Evolutionary conservation across 2,797 vertebrate species (phyloP), one percentile per base, ranked within the genome.

Genomic region (Chiloscyllium punctatum): DNA sequence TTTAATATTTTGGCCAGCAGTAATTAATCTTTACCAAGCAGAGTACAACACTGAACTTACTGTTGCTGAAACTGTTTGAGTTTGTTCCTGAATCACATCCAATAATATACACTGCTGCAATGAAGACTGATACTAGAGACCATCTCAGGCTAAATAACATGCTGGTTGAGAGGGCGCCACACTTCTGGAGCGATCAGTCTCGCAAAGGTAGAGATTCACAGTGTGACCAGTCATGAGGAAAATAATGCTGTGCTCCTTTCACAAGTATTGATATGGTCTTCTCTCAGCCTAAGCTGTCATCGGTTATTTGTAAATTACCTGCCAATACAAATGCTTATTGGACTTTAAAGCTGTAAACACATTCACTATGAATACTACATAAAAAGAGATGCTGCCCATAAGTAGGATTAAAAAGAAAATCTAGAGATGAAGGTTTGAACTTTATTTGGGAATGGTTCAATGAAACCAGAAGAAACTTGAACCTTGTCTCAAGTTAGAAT

Each of bases 191-290:
- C 30, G 48, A 57, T 53, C 42, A 72, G 94, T 77, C 71, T 77
- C 9, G 48, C 42, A 72, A 74, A 51, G 27, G 68, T 25, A 51
- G 68, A 72, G 69, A 13, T 72, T 51, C 94, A 18, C 94, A 51
- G 11, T 57, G 71, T 95, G 71, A 74, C 94, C 27, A 95, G 94
- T 71, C 94, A 95, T 95, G 88, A 91, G 88, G 88, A 91, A 91
- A 62, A 90, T 91, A 57, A 66, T 91, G 48, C 33, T 16, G 11
- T 94, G 25, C 68, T 94, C 37, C 42, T 77, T 53, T 77, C 94
- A 95, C 42, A 77, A 48, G 30, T 77, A 48, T 25, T 33, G 71
- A 57, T 95, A 72, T 21, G 30, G 48, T 33, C 72, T 77, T 95
- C 37, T 57, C 51, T 53, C 72, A 53, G 69, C 15, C 30, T 74